Evolutionary conservation across 2,888 invertebrate species (phyloP).

Genomic region (Plemyria rubiginata): DNA sequence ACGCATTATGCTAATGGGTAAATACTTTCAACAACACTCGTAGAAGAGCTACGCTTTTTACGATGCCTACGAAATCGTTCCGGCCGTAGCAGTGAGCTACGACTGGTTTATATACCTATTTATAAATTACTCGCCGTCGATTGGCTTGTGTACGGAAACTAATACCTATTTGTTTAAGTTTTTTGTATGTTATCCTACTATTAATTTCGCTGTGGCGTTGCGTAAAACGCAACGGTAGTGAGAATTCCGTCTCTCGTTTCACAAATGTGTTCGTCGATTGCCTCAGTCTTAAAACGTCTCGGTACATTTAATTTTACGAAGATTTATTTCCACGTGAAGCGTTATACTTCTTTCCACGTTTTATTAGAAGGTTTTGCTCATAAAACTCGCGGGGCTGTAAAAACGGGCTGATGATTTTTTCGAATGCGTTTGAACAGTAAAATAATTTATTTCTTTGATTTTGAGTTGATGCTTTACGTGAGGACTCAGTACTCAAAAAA

Average conservation of each 20-base stretch:
- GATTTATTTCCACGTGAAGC: constrained; percentile 49
- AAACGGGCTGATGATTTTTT: constrained; percentile 16
- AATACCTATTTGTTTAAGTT: no score
- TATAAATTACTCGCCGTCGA: no score
- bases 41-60: neutral
- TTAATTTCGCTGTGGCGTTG: constrained; percentile 16
- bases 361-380: constrained; percentile 28
- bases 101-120: neutral
- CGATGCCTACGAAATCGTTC: neutral
- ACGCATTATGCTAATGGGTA: neutral
- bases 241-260: constrained; percentile 47
- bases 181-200: constrained; percentile 14
- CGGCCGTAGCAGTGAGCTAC: constrained; percentile 21
- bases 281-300: constrained; percentile 50
- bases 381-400: constrained; percentile 20
- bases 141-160: no score
- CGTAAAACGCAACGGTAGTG: constrained; percentile 39
- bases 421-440: neutral
- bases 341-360: constrained; percentile 31
- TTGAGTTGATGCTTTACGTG: no score
- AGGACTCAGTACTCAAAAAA: no score
- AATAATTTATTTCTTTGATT: no score
- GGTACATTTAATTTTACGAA: constrained; percentile 51
- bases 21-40: neutral
- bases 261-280: constrained; percentile 49